A percentile compares a stretch with the other conserved stretches of the same genome.
Conservation (phyloP, 2,797 vertebrate species). For the Anabacerthia variegaticeps region DNA sequence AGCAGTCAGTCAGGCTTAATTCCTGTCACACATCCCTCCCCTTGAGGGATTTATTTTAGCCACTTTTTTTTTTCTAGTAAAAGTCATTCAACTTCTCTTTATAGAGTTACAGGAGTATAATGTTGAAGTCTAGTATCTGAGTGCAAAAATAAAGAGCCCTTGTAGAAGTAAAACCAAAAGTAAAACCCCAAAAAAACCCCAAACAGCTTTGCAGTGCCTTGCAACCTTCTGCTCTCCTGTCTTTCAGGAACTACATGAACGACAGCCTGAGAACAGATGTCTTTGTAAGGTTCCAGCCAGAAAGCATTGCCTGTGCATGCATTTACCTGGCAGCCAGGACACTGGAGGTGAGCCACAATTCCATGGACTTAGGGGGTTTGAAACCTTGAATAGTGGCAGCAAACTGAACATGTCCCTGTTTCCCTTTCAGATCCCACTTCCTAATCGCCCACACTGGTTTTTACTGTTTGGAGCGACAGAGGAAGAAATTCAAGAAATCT, state of each 20-base stretch:
- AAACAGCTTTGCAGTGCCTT: not conserved
- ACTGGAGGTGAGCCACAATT: slow-evolving; percentile 75
- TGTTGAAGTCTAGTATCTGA: slow-evolving; percentile 32
- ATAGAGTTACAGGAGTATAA: slow-evolving; percentile 41
- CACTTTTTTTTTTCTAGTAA: not conserved
- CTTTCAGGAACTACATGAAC: slow-evolving; percentile 90
- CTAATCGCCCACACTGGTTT: slow-evolving; percentile 86
- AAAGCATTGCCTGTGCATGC: slow-evolving; percentile 87
- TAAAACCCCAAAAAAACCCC: not conserved
- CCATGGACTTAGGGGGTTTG: not conserved
- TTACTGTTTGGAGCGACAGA: slow-evolving; percentile 83
- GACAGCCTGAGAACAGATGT: slow-evolving; percentile 87
- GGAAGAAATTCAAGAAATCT: slow-evolving; percentile 84
- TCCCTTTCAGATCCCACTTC: slow-evolving; percentile 81
- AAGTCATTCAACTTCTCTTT: not conserved
- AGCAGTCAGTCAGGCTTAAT: slow-evolving; percentile 64
- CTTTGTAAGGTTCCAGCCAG: slow-evolving; percentile 85
- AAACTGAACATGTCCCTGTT: not conserved
- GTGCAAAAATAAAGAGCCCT: slow-evolving; percentile 25
- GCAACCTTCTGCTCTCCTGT: not conserved
- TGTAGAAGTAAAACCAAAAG: not conserved
- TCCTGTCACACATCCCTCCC: not conserved
- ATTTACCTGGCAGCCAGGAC: slow-evolving; percentile 86
- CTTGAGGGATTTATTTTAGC: not conserved
- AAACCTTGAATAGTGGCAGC: not conserved